These are phyloP conservation scores for Catagonus wagneri DNA, from an alignment of 2,113 vertebrate species.

Conservation along the genomic window DNA sequence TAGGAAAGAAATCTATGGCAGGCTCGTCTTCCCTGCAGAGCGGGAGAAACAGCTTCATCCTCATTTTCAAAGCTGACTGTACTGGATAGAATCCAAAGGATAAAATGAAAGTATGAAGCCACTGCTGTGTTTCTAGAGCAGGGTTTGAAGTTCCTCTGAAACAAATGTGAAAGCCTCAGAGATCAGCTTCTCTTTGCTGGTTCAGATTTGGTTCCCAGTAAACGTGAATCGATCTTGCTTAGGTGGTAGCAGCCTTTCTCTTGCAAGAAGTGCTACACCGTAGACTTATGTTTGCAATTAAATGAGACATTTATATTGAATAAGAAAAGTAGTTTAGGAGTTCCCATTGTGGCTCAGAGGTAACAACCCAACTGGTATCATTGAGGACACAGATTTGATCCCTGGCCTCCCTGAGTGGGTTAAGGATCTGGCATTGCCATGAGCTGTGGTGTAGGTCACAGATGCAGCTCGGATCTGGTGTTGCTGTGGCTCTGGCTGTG, in stretches of 20 bases:
- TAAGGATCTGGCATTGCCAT: too few relatives aligned
- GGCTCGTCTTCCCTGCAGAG: neutral
- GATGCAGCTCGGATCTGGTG: too few relatives aligned
- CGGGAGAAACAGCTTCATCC: neutral
- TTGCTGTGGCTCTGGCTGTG: too few relatives aligned
- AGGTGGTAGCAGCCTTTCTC: conserved; percentile 61
- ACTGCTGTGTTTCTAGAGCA: neutral
- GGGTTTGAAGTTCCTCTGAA: neutral
- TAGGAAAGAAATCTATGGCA: conserved; percentile 33
- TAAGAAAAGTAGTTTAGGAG: conserved; percentile 53
- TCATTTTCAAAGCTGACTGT: neutral
- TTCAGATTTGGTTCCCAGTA: conserved; percentile 17
- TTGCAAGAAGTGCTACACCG: conserved; percentile 76
- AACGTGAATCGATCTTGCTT: conserved; percentile 60
- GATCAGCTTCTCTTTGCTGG: conserved; percentile 18
- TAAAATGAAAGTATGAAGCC: neutral
- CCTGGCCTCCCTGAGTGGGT: too few relatives aligned
- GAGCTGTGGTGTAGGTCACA: too few relatives aligned
- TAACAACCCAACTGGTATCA: too few relatives aligned
- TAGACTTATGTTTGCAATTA: conserved; percentile 60
- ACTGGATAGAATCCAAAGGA: neutral
- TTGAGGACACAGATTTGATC: too few relatives aligned
- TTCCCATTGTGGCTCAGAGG: too few relatives aligned
- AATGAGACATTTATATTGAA: conserved; percentile 53
- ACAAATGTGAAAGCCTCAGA: neutral